Evolutionary conservation across 2,888 invertebrate species (phyloP), one percentile per base, ranked within the genome.

Genomic region (Synergus japonicus): DNA sequence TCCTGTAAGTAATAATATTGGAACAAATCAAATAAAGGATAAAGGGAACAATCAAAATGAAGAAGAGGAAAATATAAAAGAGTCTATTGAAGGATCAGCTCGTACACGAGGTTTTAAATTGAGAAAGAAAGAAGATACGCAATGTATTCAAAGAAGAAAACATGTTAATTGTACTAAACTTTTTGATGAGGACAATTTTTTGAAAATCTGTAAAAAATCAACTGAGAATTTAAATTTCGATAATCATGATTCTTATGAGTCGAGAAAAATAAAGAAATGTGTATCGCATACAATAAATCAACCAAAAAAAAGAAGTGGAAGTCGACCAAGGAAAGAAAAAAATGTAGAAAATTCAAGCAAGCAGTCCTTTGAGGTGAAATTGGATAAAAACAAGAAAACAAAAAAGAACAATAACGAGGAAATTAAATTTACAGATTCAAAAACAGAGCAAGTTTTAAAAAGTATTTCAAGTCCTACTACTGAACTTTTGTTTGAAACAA

Each of bases 51-150:
- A 13, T 54, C 37, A 10, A 37, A n/a, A 73, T 46, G n/a, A 73
- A 22, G 10, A 73, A 1, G 9, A 8, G 4, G 15, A 54, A 10
- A 37, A 18, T 10, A 8, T 46, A 13, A 29, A 49, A 29, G 15
- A 69, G 3, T 69, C 13, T 54, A 4, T n/a, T 54, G 73, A 73
- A 73, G 73, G 73, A 54, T 54, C 73, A n/a, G 73, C 73, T 73
- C 73, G 73, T 10, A 73, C 73, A 9, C 49, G 73, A 54, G 54
- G 54, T 37, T 54, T 54, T 37, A 37, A 54, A 37, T 46, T 15
- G 0, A 15, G 9, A 10, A 49, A 0, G 4, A 18, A 73, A 15
- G 37, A 73, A 15, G 49, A 13, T 5, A 37, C 9, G 2, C n/a
- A 65, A 63, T 9, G 37, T 37, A 37, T 8, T 65, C 4, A 29